phyloP scores from a whole-genome alignment of 2,888 invertebrate species.

The Onchidella celtica region DNA sequence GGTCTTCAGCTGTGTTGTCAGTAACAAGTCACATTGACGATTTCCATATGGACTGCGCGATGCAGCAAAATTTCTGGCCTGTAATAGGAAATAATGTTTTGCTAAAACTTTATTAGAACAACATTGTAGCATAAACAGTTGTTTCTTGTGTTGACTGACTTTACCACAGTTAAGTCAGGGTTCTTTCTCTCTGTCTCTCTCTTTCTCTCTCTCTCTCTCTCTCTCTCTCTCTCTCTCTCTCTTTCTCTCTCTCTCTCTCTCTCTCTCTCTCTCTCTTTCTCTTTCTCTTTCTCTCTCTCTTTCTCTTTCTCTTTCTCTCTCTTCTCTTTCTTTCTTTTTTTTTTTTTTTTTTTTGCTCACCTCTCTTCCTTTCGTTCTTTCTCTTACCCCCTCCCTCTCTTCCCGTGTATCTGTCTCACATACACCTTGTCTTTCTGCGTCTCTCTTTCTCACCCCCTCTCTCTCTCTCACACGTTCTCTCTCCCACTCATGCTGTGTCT shows the following conservation, averaged over 20 bases:
- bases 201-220: not conserved
- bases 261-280: conserved; percentile 14
- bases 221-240: not conserved
- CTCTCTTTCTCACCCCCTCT: not conserved
- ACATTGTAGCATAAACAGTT: not conserved
- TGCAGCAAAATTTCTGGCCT: too few species aligned
- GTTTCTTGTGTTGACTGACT: not conserved
- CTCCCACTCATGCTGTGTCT: too few species aligned
- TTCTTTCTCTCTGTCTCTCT: not conserved
- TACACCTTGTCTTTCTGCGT: not conserved
- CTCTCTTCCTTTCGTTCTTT: not conserved
- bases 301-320: not conserved
- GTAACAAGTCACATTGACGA: too few species aligned
- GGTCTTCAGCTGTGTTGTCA: too few species aligned
- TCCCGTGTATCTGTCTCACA: not conserved
- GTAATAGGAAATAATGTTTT: too few species aligned
- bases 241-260: conserved; percentile 2
- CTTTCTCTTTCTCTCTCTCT: not conserved
- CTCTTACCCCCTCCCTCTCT: conserved; percentile 11
- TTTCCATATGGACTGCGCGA: too few species aligned
- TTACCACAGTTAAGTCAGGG: not conserved
- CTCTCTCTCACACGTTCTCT: not conserved
- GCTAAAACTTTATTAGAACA: too few species aligned
- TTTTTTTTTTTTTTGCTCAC: not conserved
- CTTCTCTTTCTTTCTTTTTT: not conserved